Evolutionary conservation across 2,113 vertebrate genomes (phyloP).

Genomic region (Aix galericulata): DNA sequence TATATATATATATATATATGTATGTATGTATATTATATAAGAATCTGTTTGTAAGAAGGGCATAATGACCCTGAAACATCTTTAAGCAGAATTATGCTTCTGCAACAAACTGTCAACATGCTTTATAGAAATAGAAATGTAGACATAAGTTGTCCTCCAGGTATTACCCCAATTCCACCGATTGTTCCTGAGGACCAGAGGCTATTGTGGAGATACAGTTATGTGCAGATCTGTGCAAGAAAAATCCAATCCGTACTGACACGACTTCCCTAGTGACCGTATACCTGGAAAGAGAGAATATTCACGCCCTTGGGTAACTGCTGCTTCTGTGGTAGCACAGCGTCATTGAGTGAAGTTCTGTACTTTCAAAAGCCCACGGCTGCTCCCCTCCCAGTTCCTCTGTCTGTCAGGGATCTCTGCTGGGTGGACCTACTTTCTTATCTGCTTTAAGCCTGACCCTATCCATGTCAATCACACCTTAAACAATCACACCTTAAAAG

Average conservation of each 20-base stretch:
- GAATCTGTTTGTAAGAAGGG: neutral
- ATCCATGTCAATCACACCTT: neutral
- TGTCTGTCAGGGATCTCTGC: neutral
- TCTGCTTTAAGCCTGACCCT: neutral
- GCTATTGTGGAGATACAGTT: too few species aligned
- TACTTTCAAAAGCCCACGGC: accelerated
- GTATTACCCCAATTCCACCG: neutral
- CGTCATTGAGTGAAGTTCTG: neutral
- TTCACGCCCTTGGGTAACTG: neutral
- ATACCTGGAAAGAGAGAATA: neutral
- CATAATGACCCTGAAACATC: neutral
- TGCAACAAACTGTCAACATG: neutral
- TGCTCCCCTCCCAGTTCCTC: neutral
- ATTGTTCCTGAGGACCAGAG: neutral
- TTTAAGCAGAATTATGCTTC: neutral
- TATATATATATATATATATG: too few species aligned
- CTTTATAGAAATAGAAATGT: neutral
- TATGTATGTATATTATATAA: neutral
- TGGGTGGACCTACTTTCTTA: neutral
- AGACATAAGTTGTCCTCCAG: neutral
- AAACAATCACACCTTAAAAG: neutral
- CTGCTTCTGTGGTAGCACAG: neutral
- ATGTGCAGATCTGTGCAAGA: neutral
- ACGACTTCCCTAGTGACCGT: neutral
- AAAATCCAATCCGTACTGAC: accelerated